Evolutionary conservation across 2,113 vertebrate species (phyloP).

Genomic region (Puma concolor): DNA sequence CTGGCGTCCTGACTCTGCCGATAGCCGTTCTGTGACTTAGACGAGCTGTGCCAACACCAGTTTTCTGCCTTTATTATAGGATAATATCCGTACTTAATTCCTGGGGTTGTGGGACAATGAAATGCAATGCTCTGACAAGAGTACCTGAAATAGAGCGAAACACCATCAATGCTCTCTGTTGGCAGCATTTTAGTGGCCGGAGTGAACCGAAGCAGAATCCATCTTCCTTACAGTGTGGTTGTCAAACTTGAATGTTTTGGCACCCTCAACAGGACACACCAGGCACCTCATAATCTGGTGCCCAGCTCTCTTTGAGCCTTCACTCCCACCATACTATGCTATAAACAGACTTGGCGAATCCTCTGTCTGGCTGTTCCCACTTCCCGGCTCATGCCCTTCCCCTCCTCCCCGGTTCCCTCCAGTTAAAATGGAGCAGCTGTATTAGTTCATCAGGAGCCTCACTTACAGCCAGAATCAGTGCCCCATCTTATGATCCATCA

Average conservation of each 20-base stretch:
- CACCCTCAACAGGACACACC: neutral
- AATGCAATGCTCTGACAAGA: too few species aligned
- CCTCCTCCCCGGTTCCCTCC: neutral
- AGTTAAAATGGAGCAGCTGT: neutral
- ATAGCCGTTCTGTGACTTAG: neutral
- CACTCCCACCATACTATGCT: neutral
- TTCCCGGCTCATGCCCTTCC: neutral
- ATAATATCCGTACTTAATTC: neutral
- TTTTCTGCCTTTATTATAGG: neutral
- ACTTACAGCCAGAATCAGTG: neutral
- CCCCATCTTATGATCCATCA: neutral
- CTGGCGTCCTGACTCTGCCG: neutral
- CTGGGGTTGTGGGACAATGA: neutral
- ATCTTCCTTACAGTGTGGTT: neutral
- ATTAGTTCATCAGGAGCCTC: neutral
- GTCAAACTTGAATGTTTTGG: neutral
- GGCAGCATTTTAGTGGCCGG: too few species aligned
- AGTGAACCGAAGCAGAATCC: neutral
- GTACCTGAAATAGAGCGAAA: too few species aligned
- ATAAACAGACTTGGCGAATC: neutral
- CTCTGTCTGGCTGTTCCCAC: neutral
- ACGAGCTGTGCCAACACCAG: neutral
- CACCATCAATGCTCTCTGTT: neutral
- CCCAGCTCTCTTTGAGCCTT: neutral
- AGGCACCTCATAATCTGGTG: too few species aligned